These are phyloP conservation scores for Ophiodon elongatus DNA, from an alignment of 2,113 vertebrate genomes.

Conservation along the genomic window DNA sequence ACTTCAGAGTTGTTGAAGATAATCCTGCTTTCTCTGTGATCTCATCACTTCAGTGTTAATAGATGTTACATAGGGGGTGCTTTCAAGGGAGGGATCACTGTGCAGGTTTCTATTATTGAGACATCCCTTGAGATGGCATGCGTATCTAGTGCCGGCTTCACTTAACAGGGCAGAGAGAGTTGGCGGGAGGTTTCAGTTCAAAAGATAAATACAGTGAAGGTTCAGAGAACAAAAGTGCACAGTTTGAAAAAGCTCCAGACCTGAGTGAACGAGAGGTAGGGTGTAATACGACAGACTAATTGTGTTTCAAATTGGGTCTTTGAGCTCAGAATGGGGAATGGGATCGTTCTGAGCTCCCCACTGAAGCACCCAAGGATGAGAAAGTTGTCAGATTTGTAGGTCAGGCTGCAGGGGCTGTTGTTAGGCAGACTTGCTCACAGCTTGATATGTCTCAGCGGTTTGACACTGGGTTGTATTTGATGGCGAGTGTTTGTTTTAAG, in stretches of 20 bases:
- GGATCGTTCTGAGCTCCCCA: slow-evolving; percentile 79
- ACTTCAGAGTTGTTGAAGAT: slow-evolving; percentile 56
- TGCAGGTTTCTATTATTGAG: slow-evolving; percentile 82
- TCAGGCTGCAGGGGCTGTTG: slow-evolving; percentile 83
- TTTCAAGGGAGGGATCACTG: slow-evolving; percentile 80
- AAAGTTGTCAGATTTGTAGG: slow-evolving; percentile 87
- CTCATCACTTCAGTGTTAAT: slow-evolving; percentile 77
- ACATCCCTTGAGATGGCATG: slow-evolving; percentile 75
- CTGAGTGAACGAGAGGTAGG: slow-evolving; percentile 56
- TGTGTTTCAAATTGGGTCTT: slow-evolving; percentile 86
- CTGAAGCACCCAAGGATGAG: slow-evolving; percentile 79
- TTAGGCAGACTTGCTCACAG: slow-evolving; percentile 80
- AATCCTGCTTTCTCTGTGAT: slow-evolving; percentile 68
- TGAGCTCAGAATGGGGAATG: slow-evolving; percentile 78
- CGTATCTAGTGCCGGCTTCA: slow-evolving; percentile 63
- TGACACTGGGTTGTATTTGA: slow-evolving; percentile 46
- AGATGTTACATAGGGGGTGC: slow-evolving; percentile 78
- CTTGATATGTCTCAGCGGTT: slow-evolving; percentile 54
- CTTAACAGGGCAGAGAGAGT: slow-evolving; percentile 65
- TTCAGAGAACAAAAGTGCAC: slow-evolving; percentile 30
- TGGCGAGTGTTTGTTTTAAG: slow-evolving; percentile 20
- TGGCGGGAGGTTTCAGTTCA: slow-evolving; percentile 59
- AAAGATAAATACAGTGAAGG: slow-evolving; percentile 61
- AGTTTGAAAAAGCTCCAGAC: slow-evolving; percentile 60
- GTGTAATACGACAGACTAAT: slow-evolving; percentile 76